Evolutionary conservation across 1,140 invertebrate genomes (phyloP), one percentile per base, ranked within the genome.

Genomic region (Ridgeia piscesae): DNA sequence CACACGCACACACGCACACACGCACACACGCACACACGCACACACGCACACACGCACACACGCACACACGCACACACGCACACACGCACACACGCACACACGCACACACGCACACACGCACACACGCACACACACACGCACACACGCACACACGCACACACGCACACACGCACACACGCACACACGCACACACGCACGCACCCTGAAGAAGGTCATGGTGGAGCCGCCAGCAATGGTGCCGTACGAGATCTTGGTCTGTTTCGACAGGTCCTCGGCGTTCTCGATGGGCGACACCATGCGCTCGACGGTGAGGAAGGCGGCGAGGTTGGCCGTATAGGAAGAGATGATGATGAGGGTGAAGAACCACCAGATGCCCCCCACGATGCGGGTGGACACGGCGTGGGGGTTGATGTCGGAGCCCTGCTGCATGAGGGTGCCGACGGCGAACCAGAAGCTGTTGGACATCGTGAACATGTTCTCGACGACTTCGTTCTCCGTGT

Each of bases 291-390:
- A 98, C 95, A 99, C 98, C 98, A 99, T 98, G 93, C 98, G 96
- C 95, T 99, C 98, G 6, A 99, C 98, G 0, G 99, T 96, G 11
- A 99, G 97, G 96, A 99, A 99, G 27, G 99, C 99, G 1, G 99
- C 99, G 92, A 99, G 96, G 96, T 99, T 99, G 89, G 99, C 99
- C 33, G 99, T 99, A 96, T 99, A 99, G 27, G 99, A 99, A 88
- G 99, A 99, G 93, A 99, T 99, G 92, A 99, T 97, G 94, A 99
- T 99, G 34, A 99, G 97, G 0, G 99, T 99, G 96, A 99, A 99
- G 96, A 99, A 99, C 99, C 99, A 99, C 99, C 99, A 99, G 0
- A 99, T 98, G 91, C 98, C 98, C 4, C 98, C 98, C 0, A 99
- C 98, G 94, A 99, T 98, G 48, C 99, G 97, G 6, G 99, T 99